phyloP scores from a whole-genome alignment of 2,888 invertebrate species.

The Sthenelais limicola region DNA sequence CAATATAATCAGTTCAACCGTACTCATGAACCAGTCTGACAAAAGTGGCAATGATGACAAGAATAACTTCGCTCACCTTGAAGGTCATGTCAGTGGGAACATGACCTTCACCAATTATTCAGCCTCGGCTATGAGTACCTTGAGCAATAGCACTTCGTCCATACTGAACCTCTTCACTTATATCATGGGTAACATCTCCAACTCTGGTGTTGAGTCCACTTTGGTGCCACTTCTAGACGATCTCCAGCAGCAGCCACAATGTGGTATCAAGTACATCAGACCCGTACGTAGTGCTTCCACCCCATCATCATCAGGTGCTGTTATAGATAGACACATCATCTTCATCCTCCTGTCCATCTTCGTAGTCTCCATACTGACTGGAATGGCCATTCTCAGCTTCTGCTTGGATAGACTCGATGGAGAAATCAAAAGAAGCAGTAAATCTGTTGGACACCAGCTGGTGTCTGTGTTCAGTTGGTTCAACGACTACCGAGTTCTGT shows the following conservation, averaged over 20 bases:
- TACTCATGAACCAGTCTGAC: slow-evolving; percentile 38
- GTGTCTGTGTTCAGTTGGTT: slow-evolving; percentile 59
- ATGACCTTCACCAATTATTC: not conserved
- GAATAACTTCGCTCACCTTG: too few relatives aligned
- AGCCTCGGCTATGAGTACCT: not conserved
- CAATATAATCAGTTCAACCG: slow-evolving; percentile 51
- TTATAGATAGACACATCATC: slow-evolving; percentile 19
- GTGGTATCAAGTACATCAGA: slow-evolving; percentile 1
- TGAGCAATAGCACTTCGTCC: not conserved
- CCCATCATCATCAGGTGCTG: too few relatives aligned
- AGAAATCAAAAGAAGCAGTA: slow-evolving; percentile 49
- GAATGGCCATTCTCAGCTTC: slow-evolving; percentile 57
- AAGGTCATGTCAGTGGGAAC: too few relatives aligned
- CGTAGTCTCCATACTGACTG: slow-evolving; percentile 56
- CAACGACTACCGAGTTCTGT: slow-evolving; percentile 56
- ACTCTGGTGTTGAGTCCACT: not conserved
- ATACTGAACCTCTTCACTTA: not conserved
- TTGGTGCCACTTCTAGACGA: too few relatives aligned
- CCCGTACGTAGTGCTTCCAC: not conserved
- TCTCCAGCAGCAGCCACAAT: too few relatives aligned
- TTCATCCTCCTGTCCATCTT: slow-evolving; percentile 63
- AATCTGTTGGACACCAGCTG: slow-evolving; percentile 51
- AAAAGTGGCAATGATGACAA: not conserved
- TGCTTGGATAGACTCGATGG: slow-evolving; percentile 61
- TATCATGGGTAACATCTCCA: not conserved